Percentiles rank a stretch among this genome's conserved stretches.
Conservation (phyloP, 2,797 vertebrate genomes). For the Delichon dasypus region DNA sequence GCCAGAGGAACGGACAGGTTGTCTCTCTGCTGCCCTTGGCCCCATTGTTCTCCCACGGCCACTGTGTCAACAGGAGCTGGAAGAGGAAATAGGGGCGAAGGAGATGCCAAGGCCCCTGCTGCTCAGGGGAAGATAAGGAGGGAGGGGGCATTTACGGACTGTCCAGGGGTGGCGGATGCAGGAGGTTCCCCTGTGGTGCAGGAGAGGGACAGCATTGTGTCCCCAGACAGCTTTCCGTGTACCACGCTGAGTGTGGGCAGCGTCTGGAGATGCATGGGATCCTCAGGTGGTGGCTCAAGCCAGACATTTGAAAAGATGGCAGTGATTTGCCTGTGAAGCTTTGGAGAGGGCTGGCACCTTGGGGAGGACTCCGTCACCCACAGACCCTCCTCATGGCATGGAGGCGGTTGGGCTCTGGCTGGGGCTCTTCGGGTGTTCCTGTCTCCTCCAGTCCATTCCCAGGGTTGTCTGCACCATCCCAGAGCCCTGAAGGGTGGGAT, state of each 20-base stretch:
- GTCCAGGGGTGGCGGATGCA: background rate
- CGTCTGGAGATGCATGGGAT: background rate
- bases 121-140: background rate
- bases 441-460: background rate
- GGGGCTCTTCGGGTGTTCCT: background rate
- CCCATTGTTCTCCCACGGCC: background rate
- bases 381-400: background rate
- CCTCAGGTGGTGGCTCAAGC: background rate
- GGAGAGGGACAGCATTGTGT: background rate
- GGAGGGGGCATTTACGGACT: background rate
- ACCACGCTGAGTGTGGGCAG: background rate
- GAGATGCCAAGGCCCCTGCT: constrained; percentile 5
- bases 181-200: background rate
- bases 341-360: background rate
- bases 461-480: background rate
- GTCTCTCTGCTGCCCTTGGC: background rate
- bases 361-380: background rate
- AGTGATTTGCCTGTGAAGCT: background rate
- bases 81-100: background rate
- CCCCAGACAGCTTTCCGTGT: background rate
- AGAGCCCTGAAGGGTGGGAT: background rate
- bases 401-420: background rate
- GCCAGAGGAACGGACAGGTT: background rate
- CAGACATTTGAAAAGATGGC: background rate
- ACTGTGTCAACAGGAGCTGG: background rate